A percentile compares a stretch with the other conserved stretches of the same genome.
These are phyloP conservation scores for Drosophila azteca DNA, from an alignment of 1,140 invertebrate genomes.

Conservation along the genomic window DNA sequence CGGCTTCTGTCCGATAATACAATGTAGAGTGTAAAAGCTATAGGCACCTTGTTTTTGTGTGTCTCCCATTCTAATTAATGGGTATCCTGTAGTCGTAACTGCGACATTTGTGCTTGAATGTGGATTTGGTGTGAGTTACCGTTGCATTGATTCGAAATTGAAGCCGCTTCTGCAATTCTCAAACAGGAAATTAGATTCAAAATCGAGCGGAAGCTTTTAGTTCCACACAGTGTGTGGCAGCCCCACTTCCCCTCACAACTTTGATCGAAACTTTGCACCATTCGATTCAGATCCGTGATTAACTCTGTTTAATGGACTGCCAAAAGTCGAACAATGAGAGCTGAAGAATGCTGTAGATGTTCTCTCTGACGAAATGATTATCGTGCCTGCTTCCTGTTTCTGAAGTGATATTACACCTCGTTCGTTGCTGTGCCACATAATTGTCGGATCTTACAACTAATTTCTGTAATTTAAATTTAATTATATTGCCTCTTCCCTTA, in stretches of 20 bases:
- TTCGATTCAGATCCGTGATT: constrained; percentile 1
- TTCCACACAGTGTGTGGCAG: constrained; percentile 15
- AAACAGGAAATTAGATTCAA: constrained; percentile 44
- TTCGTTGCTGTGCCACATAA: no score
- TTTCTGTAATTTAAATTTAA: constrained; percentile 7
- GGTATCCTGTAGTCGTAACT: no score
- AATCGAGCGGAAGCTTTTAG: constrained; percentile 31
- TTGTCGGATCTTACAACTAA: not conserved
- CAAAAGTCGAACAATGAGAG: not conserved
- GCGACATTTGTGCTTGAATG: not conserved
- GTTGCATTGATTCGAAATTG: constrained; percentile 50
- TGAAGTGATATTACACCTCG: not conserved
- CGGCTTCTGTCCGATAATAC: no score
- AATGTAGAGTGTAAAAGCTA: no score
- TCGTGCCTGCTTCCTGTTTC: not conserved
- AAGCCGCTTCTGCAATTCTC: constrained; percentile 51
- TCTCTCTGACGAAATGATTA: not conserved
- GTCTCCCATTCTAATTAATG: no score
- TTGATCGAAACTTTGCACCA: constrained; percentile 35
- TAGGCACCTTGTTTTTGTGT: no score
- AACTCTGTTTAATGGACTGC: constrained; percentile 14
- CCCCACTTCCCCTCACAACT: not conserved
- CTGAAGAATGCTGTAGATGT: not conserved
- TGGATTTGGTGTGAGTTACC: constrained; percentile 23
- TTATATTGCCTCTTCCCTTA: constrained; percentile 16